phyloP scores from a whole-genome alignment of 2,113 vertebrate species.

The Sinocyclocheilus grahami region DNA sequence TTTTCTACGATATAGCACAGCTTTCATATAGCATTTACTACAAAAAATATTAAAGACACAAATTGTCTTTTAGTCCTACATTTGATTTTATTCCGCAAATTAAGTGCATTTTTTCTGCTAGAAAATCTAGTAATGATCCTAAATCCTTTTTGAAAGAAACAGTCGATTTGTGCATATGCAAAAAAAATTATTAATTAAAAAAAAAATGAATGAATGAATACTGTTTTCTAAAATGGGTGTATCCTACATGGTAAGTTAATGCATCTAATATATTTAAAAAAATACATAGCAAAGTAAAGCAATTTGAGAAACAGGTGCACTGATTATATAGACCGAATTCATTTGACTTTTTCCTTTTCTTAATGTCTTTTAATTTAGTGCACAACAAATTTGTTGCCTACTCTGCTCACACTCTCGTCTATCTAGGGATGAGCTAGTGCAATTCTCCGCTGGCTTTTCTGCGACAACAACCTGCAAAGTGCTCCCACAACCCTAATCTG shows the following conservation, averaged over 20 bases:
- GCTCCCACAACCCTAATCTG: slow-evolving; percentile 85
- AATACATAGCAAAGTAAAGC: not conserved
- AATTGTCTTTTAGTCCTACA: not conserved
- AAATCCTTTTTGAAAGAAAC: not conserved
- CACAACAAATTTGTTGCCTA: slow-evolving; percentile 86
- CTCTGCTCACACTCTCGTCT: slow-evolving; percentile 90
- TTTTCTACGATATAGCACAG: not conserved
- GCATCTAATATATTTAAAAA: not conserved
- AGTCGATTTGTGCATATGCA: not conserved
- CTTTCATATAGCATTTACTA: not conserved
- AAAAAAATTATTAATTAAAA: not conserved
- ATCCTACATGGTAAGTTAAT: not conserved
- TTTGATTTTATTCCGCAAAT: not conserved
- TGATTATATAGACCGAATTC: slow-evolving; percentile 75
- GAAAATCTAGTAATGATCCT: no score
- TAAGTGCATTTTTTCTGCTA: no score
- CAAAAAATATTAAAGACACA: not conserved
- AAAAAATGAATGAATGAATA: no score
- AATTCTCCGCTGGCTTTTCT: slow-evolving; percentile 79
- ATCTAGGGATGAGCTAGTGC: slow-evolving; percentile 84
- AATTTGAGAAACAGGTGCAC: slow-evolving; percentile 60
- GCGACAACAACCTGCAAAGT: slow-evolving; percentile 85
- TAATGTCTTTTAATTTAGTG: slow-evolving; percentile 75
- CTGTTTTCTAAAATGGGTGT: no score
- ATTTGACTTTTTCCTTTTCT: slow-evolving; percentile 75